phyloP scores from a whole-genome alignment of 1,140 invertebrate species.

The Saccostrea cuccullata region DNA sequence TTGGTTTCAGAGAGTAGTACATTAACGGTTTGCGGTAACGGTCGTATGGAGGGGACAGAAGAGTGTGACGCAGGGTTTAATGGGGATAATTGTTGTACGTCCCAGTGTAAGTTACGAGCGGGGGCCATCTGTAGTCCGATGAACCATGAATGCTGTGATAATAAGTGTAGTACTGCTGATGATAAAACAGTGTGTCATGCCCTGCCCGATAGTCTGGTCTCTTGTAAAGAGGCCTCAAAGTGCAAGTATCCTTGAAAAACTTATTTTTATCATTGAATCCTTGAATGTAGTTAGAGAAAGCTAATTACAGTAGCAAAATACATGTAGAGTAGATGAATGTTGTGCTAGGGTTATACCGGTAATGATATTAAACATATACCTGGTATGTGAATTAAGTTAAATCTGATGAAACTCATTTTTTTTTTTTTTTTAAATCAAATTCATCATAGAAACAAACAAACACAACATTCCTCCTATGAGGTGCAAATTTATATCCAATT shows the following conservation, averaged over 20 bases:
- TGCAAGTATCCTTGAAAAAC: constrained; percentile 75
- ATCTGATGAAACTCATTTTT: too few species aligned
- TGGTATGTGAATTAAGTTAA: too few species aligned
- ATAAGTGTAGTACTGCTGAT: constrained; percentile 90
- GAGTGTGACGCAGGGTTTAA: constrained; percentile 73
- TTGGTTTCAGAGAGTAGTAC: constrained; percentile 15
- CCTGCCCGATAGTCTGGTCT: constrained; percentile 86
- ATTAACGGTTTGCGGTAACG: constrained; percentile 69
- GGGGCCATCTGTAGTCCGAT: constrained; percentile 84
- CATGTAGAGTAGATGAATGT: too few species aligned
- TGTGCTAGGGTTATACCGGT: too few species aligned
- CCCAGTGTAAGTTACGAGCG: constrained; percentile 57
- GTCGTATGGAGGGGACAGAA: constrained; percentile 63
- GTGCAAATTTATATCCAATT: too few species aligned
- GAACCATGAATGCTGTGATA: constrained; percentile 93
- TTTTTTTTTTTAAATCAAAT: too few species aligned
- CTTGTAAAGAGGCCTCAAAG: constrained; percentile 90
- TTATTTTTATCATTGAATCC: too few species aligned
- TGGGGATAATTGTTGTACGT: constrained; percentile 67
- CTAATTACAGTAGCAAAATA: too few species aligned
- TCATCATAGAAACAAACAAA: too few species aligned
- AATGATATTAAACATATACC: too few species aligned
- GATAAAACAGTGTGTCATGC: constrained; percentile 87
- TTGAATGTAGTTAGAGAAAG: too few species aligned
- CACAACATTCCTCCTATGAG: too few species aligned